These are phyloP conservation scores for Cynoglossus semilaevis DNA, from an alignment of 2,113 vertebrate species.

Conservation along the genomic window DNA sequence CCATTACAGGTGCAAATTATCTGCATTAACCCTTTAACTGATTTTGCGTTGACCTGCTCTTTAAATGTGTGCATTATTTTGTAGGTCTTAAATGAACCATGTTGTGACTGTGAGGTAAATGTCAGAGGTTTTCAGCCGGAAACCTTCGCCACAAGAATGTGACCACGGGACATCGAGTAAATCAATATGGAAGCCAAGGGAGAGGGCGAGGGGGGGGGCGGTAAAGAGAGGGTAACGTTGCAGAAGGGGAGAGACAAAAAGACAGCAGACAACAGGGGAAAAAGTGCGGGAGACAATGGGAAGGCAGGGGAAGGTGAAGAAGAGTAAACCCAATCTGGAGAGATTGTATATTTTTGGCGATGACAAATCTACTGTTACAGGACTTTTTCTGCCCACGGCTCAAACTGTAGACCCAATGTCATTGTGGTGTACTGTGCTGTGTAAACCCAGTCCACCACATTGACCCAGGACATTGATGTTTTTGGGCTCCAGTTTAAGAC, in stretches of 20 bases:
- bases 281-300: not conserved
- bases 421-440: too few species aligned
- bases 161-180: slow-evolving; percentile 62
- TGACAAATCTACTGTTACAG: too few species aligned
- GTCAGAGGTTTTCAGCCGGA: slow-evolving; percentile 69
- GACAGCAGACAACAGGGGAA: slow-evolving; percentile 5
- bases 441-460: too few species aligned
- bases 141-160: slow-evolving; percentile 72
- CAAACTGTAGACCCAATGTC: too few species aligned
- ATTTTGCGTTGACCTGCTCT: not conserved
- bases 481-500: too few species aligned
- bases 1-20: not conserved
- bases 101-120: slow-evolving; percentile 61
- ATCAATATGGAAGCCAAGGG: slow-evolving; percentile 66
- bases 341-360: not conserved
- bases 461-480: too few species aligned
- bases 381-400: too few species aligned
- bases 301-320: not conserved
- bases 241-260: slow-evolving; percentile 18
- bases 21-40: slow-evolving; percentile 10
- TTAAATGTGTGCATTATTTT: slow-evolving; percentile 21
- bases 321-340: not conserved
- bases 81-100: slow-evolving; percentile 57
- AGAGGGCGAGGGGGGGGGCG: slow-evolving; percentile 22
- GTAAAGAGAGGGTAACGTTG: slow-evolving; percentile 6